A percentile compares a stretch with the other conserved stretches of the same genome.
Conservation (phyloP, 2,888 invertebrate genomes). For the Molorchus minor region DNA sequence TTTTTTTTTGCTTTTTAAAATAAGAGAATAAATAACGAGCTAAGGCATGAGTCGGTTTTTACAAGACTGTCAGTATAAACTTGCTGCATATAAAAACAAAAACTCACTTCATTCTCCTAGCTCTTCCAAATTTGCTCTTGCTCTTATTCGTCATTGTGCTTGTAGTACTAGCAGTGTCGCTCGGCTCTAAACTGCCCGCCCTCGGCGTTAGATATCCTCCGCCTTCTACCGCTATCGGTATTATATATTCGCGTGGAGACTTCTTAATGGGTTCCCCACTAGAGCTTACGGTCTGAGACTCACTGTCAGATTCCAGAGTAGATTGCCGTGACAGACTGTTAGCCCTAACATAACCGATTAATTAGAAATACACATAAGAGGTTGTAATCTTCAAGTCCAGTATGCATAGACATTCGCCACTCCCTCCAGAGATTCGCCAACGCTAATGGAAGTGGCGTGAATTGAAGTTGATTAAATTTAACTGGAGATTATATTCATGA, state of each 20-base stretch:
- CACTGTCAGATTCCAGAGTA: slow-evolving; percentile 77
- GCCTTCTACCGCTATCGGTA: slow-evolving; percentile 92
- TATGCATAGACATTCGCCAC: too few relatives aligned
- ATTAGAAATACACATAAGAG: too few relatives aligned
- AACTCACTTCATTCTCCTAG: slow-evolving; percentile 75
- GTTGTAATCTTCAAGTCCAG: too few relatives aligned
- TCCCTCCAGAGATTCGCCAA: too few relatives aligned
- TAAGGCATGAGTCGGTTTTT: too few relatives aligned
- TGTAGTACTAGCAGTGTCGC: slow-evolving; percentile 69
- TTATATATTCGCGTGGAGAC: slow-evolving; percentile 89
- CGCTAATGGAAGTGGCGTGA: too few relatives aligned
- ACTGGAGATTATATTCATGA: too few relatives aligned
- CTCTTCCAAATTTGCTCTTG: slow-evolving; percentile 65
- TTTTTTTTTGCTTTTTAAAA: too few relatives aligned
- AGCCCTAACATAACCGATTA: slow-evolving; percentile 56
- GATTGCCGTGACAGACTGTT: slow-evolving; percentile 69
- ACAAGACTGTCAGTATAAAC: too few relatives aligned
- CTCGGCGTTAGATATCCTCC: slow-evolving; percentile 85
- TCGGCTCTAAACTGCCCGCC: slow-evolving; percentile 79
- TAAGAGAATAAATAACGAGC: too few relatives aligned
- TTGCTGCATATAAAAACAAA: too few relatives aligned
- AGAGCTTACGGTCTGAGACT: slow-evolving; percentile 66
- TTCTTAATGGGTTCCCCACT: slow-evolving; percentile 82
- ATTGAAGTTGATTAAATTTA: too few relatives aligned
- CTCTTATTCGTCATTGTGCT: slow-evolving; percentile 66